Percentiles rank a stretch among this genome's conserved stretches.
Conservation (phyloP, 2,797 vertebrate genomes). For the Dicrostonyx torquatus region DNA sequence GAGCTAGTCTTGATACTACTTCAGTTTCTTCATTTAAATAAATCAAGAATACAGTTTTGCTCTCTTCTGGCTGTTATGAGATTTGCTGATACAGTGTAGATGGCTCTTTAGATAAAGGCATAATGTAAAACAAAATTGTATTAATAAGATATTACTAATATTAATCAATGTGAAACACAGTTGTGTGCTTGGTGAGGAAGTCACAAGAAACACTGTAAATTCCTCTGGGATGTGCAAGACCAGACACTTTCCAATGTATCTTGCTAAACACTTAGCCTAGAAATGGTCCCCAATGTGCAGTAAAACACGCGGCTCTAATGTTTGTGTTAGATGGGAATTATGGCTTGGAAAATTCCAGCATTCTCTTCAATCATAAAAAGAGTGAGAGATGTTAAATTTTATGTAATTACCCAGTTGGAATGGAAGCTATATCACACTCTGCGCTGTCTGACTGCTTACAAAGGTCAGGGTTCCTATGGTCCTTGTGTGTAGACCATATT, state of each 20-base stretch:
- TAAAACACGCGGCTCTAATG: slow-evolving; percentile 70
- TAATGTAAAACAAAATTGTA: slow-evolving; percentile 74
- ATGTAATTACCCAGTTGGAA: slow-evolving; percentile 72
- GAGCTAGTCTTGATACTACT: not conserved
- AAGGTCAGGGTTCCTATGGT: slow-evolving; percentile 61
- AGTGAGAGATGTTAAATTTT: slow-evolving; percentile 73
- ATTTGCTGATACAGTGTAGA: slow-evolving; percentile 64
- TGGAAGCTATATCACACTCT: slow-evolving; percentile 53
- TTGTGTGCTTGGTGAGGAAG: slow-evolving; percentile 70
- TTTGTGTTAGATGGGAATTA: slow-evolving; percentile 72
- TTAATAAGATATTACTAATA: slow-evolving; percentile 82
- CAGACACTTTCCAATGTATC: slow-evolving; percentile 71
- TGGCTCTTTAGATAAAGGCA: slow-evolving; percentile 66
- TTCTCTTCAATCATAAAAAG: slow-evolving; percentile 73
- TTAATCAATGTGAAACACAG: slow-evolving; percentile 79
- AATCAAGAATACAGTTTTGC: slow-evolving; percentile 73
- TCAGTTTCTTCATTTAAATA: slow-evolving; percentile 67
- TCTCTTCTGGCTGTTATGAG: slow-evolving; percentile 70
- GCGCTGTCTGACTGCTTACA: slow-evolving; percentile 47
- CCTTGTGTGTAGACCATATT: slow-evolving; percentile 46
- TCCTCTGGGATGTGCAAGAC: slow-evolving; percentile 69
- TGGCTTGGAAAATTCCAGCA: slow-evolving; percentile 69
- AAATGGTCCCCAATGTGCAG: slow-evolving; percentile 73
- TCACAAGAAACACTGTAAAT: slow-evolving; percentile 56
- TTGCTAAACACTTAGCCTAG: slow-evolving; percentile 70